Conservation (phyloP, 2,888 invertebrate genomes). For the Chrysopilus asiliformis region DNA sequence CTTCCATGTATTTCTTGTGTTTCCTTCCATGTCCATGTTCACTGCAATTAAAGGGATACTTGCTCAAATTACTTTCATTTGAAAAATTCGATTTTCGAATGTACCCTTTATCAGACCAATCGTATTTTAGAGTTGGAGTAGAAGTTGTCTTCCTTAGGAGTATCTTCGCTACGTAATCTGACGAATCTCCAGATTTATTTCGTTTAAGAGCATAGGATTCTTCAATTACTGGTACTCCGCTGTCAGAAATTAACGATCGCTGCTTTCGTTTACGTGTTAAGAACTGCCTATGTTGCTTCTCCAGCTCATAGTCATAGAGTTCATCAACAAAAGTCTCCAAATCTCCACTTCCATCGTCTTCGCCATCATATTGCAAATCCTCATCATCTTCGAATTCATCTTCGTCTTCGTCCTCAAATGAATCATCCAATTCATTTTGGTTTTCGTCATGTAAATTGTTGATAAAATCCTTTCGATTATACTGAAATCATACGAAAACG, state of each 20-base stretch:
- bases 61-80: too few species aligned
- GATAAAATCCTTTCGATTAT: too few species aligned
- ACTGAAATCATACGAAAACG: too few species aligned
- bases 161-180: conserved; percentile 14
- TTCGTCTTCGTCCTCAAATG: not conserved
- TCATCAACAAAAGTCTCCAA: too few species aligned
- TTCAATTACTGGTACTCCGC: conserved; percentile 30
- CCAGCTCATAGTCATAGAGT: too few species aligned
- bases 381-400: not conserved
- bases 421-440: not conserved
- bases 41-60: conserved; percentile 8
- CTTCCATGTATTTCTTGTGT: conserved; percentile 7
- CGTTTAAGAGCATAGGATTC: conserved; percentile 26
- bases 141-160: conserved; percentile 13
- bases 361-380: too few species aligned
- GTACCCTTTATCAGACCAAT: conserved; percentile 21
- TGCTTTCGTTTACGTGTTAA: too few species aligned
- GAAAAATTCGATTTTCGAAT: not conserved
- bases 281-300: too few species aligned
- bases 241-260: conserved; percentile 28
- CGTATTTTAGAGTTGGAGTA: conserved; percentile 19
- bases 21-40: conserved; percentile 5
- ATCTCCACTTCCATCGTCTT: too few species aligned
- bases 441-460: too few species aligned
- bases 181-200: conserved; percentile 17